Evolutionary conservation across 2,888 invertebrate genomes (phyloP).

Genomic region (Micropterix aruncella): DNA sequence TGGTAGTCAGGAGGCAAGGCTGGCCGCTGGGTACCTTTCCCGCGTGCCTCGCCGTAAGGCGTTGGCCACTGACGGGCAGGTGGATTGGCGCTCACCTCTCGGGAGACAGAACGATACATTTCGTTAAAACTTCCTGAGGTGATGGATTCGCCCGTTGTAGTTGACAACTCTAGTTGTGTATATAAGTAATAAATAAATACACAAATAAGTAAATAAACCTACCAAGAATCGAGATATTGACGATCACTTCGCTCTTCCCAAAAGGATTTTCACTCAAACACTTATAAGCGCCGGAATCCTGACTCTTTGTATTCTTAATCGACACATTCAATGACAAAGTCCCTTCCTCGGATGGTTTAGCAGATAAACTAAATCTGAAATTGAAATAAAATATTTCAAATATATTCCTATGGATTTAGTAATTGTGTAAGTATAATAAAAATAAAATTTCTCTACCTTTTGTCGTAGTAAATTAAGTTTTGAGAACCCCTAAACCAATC

Average conservation of each 20-base stretch:
- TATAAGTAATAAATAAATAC: too few species aligned
- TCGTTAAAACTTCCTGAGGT: too few species aligned
- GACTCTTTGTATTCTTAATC: slow-evolving; percentile 41
- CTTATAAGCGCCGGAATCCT: slow-evolving; percentile 45
- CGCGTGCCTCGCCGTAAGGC: too few species aligned
- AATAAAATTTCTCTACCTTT: background rate
- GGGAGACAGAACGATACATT: too few species aligned
- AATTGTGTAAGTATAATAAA: too few species aligned
- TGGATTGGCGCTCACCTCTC: too few species aligned
- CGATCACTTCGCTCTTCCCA: slow-evolving; percentile 41
- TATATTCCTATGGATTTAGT: background rate
- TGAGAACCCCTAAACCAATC: background rate
- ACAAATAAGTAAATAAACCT: too few species aligned
- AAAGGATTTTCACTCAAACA: slow-evolving; percentile 46
- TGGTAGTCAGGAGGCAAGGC: too few species aligned
- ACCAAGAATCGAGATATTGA: slow-evolving; percentile 44
- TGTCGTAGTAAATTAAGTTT: background rate
- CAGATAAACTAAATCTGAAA: background rate
- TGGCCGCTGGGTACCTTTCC: too few species aligned
- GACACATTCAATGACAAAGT: slow-evolving; percentile 44
- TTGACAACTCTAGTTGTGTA: too few species aligned
- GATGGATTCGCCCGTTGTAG: too few species aligned
- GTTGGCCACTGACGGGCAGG: too few species aligned
- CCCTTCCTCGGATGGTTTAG: slow-evolving; percentile 20
- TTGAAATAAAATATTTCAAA: background rate